Evolutionary conservation across 1,140 invertebrate genomes (phyloP).

Genomic region (Archivesica marissinica): DNA sequence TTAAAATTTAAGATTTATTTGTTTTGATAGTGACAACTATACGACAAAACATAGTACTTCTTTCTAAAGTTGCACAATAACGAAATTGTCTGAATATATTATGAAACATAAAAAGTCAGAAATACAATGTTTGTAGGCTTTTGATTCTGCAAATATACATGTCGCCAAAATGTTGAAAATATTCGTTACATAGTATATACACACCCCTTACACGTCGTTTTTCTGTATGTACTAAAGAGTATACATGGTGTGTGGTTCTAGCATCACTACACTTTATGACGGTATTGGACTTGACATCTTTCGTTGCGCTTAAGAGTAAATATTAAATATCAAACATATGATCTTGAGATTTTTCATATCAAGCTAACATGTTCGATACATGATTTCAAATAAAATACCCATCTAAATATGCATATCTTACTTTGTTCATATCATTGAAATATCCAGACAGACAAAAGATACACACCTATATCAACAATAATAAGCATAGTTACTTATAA

Average conservation of each 20-base stretch:
- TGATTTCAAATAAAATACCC: not conserved
- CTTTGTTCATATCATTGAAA: not conserved
- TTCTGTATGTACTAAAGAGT: not conserved
- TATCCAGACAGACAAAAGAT: not conserved
- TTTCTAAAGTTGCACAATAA: not conserved
- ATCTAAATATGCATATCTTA: not conserved
- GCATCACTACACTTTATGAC: too few species aligned
- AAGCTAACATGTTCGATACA: slow-evolving; percentile 19
- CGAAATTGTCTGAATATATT: not conserved
- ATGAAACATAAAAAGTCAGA: not conserved
- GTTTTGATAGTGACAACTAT: not conserved
- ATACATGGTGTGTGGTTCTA: too few species aligned
- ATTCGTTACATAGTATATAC: not conserved
- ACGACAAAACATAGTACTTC: not conserved
- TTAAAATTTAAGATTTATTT: too few species aligned
- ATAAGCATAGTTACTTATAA: not conserved
- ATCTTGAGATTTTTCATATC: not conserved
- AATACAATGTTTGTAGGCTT: not conserved
- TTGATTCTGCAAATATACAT: not conserved
- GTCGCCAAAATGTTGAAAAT: not conserved
- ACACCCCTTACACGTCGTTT: not conserved
- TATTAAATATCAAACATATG: not conserved
- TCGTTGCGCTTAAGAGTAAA: not conserved
- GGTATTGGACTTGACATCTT: too few species aligned
- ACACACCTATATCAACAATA: not conserved